Conservation (phyloP, 2,888 invertebrate genomes). For the Conus canariensis region DNA sequence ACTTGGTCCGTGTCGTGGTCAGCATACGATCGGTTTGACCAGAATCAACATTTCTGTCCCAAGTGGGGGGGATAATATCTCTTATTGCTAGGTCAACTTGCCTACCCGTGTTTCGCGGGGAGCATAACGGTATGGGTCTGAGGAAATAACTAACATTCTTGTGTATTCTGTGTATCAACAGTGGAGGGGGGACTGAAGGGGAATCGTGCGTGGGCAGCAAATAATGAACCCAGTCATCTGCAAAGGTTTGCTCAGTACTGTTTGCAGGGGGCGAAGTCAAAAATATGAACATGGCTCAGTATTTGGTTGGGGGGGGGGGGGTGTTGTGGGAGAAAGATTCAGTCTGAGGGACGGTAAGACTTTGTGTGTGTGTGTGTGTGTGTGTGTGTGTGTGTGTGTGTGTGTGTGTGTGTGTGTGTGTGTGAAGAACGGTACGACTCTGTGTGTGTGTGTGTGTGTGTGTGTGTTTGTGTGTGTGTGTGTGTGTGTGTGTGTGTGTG, state of each 20-base stretch:
- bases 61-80: conserved; percentile 18
- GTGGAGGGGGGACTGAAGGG: neutral
- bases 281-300: too few species aligned
- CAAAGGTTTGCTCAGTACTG: neutral
- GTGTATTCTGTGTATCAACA: neutral
- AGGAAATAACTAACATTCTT: conserved; percentile 23
- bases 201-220: neutral
- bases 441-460: too few species aligned
- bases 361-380: too few species aligned
- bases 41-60: neutral
- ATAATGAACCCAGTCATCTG: neutral
- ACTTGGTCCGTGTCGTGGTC: neutral
- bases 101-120: neutral
- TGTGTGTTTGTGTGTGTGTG: too few species aligned
- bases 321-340: too few species aligned
- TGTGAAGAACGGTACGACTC: too few species aligned
- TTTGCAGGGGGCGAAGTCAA: neutral
- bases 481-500: too few species aligned
- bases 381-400: too few species aligned
- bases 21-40: conserved; percentile 22
- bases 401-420: too few species aligned
- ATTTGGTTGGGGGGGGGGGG: too few species aligned
- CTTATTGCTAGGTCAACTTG: neutral
- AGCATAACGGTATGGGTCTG: neutral
- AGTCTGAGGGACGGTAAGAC: too few species aligned